Conservation (phyloP, 92 coral and sea anemone genomes). For the Nematostella vectensis region DNA sequence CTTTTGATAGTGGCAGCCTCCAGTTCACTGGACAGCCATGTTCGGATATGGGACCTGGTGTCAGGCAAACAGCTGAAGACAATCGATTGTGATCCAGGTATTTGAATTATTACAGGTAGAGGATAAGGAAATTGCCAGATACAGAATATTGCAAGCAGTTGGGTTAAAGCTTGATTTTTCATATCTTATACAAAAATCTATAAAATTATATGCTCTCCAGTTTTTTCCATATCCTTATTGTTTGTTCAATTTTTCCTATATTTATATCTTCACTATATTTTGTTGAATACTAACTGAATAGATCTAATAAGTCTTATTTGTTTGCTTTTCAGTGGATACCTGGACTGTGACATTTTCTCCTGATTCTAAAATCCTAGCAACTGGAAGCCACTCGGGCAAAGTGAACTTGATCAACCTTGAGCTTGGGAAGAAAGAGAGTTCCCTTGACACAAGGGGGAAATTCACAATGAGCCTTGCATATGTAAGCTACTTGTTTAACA, state of each 20-base stretch:
- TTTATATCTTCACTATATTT: too few species aligned
- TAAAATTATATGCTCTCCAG: not conserved
- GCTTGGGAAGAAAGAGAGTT: slow-evolving; percentile 90
- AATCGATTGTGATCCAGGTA: slow-evolving; percentile 98
- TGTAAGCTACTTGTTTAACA: slow-evolving; percentile 42
- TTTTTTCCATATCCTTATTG: not conserved
- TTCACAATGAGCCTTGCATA: slow-evolving; percentile 99
- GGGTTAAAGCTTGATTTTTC: too few species aligned
- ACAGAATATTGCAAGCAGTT: too few species aligned
- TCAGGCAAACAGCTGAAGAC: slow-evolving; percentile 91
- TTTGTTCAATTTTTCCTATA: too few species aligned
- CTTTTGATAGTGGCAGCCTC: slow-evolving; percentile 98
- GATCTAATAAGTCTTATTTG: too few species aligned
- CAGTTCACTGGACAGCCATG: slow-evolving; percentile 94
- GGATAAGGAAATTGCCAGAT: too few species aligned
- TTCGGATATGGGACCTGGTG: slow-evolving; percentile 95
- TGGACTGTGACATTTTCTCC: slow-evolving; percentile 99
- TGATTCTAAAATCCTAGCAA: slow-evolving; percentile 76
- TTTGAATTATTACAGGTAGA: too few species aligned
- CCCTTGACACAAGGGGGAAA: slow-evolving; percentile 96
- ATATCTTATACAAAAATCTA: too few species aligned
- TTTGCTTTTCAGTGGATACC: slow-evolving; percentile 64
- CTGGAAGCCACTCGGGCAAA: slow-evolving; percentile 98
- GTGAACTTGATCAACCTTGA: slow-evolving; percentile 85
- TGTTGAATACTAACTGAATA: too few species aligned